Base-by-base conservation (phyloP, 2,797 vertebrate species). In the Falco biarmicus region DNA sequence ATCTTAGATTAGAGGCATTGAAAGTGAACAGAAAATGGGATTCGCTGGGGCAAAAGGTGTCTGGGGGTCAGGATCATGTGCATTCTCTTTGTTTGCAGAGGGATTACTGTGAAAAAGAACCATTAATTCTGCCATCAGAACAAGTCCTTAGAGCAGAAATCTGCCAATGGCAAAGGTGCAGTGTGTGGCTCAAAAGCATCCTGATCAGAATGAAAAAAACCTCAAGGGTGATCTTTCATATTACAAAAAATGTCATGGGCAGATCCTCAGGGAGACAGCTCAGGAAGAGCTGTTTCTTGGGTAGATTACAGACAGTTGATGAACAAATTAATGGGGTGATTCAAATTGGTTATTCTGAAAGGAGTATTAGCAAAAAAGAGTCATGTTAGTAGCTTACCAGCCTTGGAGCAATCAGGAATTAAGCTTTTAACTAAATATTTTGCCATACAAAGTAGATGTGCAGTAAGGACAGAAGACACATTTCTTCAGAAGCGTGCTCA, bases 321-420 rank as follows among this genome's bases (percentile, higher is more conserved):
- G 24, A 84, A 34, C 28, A 48, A 29, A 75, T 22, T 53, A 43
- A 73, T 80, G 4, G 10, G 1, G 32, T 53, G 24, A 39, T 5
- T 73, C 31, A 53, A 91, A 91, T 5, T 0, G 0, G 18, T 69
- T 53, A 26, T 45, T 87, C 17, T 57, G 47, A 39, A 57, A 73
- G 24, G 16, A 87, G 5, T 53, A 61, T 57, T 74, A 89, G 28
- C 28, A 74, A 74, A 53, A 53, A 31, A 7, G 26, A 76, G 12
- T 21, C 1, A 7, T 39, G 41, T 32, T 57, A 41, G 28, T 26
- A 51, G 16, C 0, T 1, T 13, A 74, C 57, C 73, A 48, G 24
- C 31, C 51, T 57, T 0, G 0, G 39, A 69, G n/a, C 18, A 77
- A 41, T 18, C 56, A n/a, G 28, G n/a, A 70, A 65, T 74, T 74